Base-by-base conservation (phyloP, 2,888 invertebrate genomes). In the Anorthoa munda region DNA sequence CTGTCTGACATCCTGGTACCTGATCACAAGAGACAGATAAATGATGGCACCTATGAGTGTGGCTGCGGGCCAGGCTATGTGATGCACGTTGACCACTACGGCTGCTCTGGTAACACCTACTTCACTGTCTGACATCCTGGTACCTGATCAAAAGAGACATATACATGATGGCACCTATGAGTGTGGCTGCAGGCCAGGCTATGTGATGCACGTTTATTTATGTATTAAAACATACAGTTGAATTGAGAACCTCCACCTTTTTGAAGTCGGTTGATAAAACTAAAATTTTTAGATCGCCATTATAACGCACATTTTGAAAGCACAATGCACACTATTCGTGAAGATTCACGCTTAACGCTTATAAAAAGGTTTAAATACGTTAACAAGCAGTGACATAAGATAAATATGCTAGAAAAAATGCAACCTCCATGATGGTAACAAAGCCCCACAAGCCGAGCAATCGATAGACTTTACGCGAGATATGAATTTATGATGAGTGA, bases 41-140 rank as follows among this genome's bases (percentile, higher is more conserved):
- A 99, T 93, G 98, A 99, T 92, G 98, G 99, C 86, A 99, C 98
- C 95, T 99, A 98, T 95, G 99, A 99, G 94, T 99, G 98, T 93
- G 98, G 98, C 93, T 99, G 99, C 94, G 97, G 97, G 86, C 97
- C 98, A 77, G 98, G 98, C 70, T 98, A 97, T 95, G 97, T 98
- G 87, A 97, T 99, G 81, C 97, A 98, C 90, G 97, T 98, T 90
- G 98, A 99, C 94, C 98, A 98, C 83, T 99, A 99, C 96, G 98
- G 98, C 92, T 99, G 99, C 94, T 97, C 97, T 93, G 98, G 98
- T 98, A 94, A 97, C n/a, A 63, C 2, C 2, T 39, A 2, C 23
- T 45, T 1, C 3, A 17, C 23, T 58, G 50, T 15, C 17, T 51
- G 50, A 9, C 2, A 11, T 5, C 46, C 53, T 55, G 23, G 23